Base-by-base conservation (phyloP, 1,140 invertebrate genomes). In the Drosophila subobscura region DNA sequence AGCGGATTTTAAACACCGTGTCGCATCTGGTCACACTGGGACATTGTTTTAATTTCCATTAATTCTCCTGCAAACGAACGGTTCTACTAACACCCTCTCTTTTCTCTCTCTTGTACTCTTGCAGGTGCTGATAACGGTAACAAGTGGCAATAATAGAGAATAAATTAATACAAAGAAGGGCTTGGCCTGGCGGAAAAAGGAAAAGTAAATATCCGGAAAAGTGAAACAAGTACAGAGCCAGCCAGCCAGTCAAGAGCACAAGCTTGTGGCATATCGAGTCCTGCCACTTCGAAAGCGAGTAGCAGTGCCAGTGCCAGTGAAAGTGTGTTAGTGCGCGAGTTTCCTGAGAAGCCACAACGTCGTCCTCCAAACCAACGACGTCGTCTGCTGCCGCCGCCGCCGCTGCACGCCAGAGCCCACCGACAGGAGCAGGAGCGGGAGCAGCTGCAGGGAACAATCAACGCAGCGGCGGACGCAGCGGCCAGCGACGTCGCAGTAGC, bases 401-500 rank as follows among this genome's bases (percentile, higher is more conserved):
- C n/a, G 65, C 71, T 44, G 70, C 58, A 29, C 63, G 29, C 57
- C 33, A 68, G 52, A 71, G 49, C 54, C 41, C 59, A 57, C 27
- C 56, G 46, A 46, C 59, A 46, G 59, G 64, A 22, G 50, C 65
- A 52, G 42, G 44, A 64, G 16, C 67, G 40, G 23, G 61, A 60
- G 12, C 65, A 45, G 60, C 61, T 65, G 74, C 66, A 29, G 44
- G 44, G 47, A 55, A 41, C 42, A 51, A 75, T 53, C 56, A 67
- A 55, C 71, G 85, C 46, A 84, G 85, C 86, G 72, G 84, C 54
- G 71, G 66, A 65, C 78, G 83, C 25, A 88, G 79, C 79, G 78
- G 78, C 67, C 88, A 89, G 54, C 86, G 86, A 75, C 88, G 86
- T 86, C 88, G 86, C 78, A 89, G 86, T 89, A 90, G 86, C 80